Percentiles rank a stretch among this genome's conserved stretches.
phyloP scores from a whole-genome alignment of 2,113 vertebrate species.

The Rhynchomys soricoides region DNA sequence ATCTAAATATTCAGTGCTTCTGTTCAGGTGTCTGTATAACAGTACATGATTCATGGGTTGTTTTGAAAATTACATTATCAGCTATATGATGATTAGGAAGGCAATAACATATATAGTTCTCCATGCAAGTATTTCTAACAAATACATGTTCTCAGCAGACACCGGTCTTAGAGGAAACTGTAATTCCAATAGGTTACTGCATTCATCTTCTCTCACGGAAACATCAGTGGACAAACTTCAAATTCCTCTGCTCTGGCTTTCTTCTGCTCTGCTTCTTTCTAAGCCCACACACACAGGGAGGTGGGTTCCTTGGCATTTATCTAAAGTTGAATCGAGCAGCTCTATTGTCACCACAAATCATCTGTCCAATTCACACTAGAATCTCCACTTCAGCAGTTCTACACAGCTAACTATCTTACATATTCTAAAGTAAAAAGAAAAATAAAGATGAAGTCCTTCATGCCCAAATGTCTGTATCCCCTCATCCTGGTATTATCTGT shows the following conservation, averaged over 20 bases:
- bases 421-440: neutral
- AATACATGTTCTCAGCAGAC: conserved; percentile 1
- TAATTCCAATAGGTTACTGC: neutral
- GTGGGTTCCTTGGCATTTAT: neutral
- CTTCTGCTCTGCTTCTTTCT: neutral
- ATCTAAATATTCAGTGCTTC: neutral
- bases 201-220: neutral
- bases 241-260: neutral
- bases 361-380: neutral
- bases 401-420: neutral
- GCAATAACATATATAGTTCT: neutral
- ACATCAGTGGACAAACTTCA: neutral
- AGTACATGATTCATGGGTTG: neutral
- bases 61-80: neutral
- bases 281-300: neutral
- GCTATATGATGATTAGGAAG: neutral
- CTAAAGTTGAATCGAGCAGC: neutral
- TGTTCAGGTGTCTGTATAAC: neutral
- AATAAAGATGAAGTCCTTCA: neutral
- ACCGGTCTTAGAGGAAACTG: neutral
- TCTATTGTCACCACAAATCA: conserved; percentile 18
- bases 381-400: neutral
- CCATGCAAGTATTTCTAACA: neutral
- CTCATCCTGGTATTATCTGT: neutral
- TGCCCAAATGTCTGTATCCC: neutral